Evolutionary conservation across 2,888 invertebrate genomes (phyloP).

Genomic region (Drosophila maculinotata): DNA sequence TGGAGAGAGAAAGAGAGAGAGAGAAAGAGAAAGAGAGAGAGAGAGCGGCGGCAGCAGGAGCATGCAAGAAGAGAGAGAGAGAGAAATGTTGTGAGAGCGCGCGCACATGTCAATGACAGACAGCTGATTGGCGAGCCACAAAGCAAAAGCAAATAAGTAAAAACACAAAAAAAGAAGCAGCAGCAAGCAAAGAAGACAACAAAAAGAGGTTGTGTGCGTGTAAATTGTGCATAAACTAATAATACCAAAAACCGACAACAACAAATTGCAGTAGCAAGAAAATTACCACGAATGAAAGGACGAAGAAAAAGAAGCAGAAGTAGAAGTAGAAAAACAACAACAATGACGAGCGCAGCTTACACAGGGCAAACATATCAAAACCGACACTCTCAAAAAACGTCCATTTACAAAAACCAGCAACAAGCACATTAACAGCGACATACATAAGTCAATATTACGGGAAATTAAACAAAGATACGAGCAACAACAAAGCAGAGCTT

Average conservation of each 20-base stretch:
- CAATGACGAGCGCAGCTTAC: slow-evolving; percentile 22
- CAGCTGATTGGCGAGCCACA: slow-evolving; percentile 66
- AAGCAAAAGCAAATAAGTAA: slow-evolving; percentile 18
- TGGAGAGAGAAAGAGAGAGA: slow-evolving; percentile 10
- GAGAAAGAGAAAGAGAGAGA: slow-evolving; percentile 7
- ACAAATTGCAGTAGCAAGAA: slow-evolving; percentile 12
- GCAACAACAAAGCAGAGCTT: slow-evolving; percentile 13
- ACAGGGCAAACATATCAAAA: slow-evolving; percentile 62
- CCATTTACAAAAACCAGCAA: slow-evolving; percentile 62
- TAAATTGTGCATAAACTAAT: slow-evolving; percentile 33
- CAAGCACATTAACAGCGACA: slow-evolving; percentile 24
- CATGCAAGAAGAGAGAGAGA: slow-evolving; percentile 20
- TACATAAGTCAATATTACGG: neutral
- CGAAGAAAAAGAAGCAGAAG: slow-evolving; percentile 19
- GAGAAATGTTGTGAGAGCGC: slow-evolving; percentile 51
- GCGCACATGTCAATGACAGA: slow-evolving; percentile 75
- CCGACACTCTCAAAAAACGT: slow-evolving; percentile 56
- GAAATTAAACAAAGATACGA: slow-evolving; percentile 7
- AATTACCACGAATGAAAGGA: too few relatives aligned
- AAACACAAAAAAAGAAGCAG: neutral
- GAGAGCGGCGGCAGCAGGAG: slow-evolving; percentile 13
- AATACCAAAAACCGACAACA: neutral
- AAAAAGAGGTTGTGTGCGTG: slow-evolving; percentile 15
- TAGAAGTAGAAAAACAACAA: slow-evolving; percentile 34
- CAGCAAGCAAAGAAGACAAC: slow-evolving; percentile 40